These are phyloP conservation scores for Hystrix brachyura DNA, from an alignment of 2,113 vertebrate genomes.

Conservation along the genomic window DNA sequence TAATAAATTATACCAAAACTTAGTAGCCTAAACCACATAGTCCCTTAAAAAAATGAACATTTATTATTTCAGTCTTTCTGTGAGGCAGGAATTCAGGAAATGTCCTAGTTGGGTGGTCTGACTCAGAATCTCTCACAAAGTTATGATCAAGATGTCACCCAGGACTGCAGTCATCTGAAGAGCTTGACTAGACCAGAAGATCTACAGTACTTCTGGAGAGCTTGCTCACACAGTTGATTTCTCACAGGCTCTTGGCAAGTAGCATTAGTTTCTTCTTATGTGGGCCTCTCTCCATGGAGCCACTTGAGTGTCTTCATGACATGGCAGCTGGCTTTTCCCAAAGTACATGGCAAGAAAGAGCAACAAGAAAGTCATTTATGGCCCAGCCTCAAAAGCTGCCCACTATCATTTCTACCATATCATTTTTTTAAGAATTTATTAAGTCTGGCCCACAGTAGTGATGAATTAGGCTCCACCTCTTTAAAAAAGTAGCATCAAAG, in stretches of 20 bases:
- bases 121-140: neutral
- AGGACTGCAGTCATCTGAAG: neutral
- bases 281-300: neutral
- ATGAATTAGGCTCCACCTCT: neutral
- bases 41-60: neutral
- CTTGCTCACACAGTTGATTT: neutral
- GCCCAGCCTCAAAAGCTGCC: neutral
- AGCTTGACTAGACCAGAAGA: neutral
- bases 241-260: neutral
- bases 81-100: slow-evolving; percentile 34
- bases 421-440: slow-evolving; percentile 12
- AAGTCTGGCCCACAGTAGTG: neutral
- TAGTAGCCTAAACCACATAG: neutral
- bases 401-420: neutral
- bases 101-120: slow-evolving; percentile 5
- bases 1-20: neutral
- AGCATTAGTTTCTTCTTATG: neutral
- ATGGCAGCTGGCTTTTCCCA: neutral
- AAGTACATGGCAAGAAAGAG: neutral
- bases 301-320: neutral
- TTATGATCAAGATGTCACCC: neutral
- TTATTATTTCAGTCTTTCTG: slow-evolving; percentile 44
- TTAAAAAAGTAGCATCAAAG: slow-evolving; percentile 1
- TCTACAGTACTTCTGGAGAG: neutral
- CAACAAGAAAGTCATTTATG: neutral